A percentile compares a stretch with the other conserved stretches of the same genome.
phyloP scores from a whole-genome alignment of 2,888 invertebrate species.

The Synergus japonicus region DNA sequence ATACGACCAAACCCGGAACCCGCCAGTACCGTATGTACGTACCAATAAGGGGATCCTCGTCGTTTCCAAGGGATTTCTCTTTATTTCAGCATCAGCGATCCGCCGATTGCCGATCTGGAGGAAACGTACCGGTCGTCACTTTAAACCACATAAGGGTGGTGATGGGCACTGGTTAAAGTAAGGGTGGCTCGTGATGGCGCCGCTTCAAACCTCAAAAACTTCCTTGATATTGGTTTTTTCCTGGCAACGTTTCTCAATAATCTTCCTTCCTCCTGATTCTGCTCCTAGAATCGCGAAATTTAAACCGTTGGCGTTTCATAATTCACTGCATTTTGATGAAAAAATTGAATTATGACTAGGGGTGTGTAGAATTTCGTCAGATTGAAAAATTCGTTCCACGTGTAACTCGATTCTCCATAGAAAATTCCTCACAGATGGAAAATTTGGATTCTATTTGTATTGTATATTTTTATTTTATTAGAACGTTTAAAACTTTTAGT shows the following conservation, averaged over 20 bases:
- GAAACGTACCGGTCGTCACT: constrained; percentile 8
- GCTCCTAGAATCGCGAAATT: not conserved
- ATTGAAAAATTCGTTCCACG: too few species aligned
- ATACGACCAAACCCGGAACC: constrained; percentile 40
- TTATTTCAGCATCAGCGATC: constrained; percentile 56
- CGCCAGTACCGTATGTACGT: constrained; percentile 14
- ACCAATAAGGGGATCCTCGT: constrained; percentile 56
- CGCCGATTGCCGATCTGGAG: not conserved
- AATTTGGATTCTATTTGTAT: too few species aligned
- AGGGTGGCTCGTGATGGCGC: not conserved
- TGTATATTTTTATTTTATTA: too few species aligned
- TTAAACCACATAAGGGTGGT: not conserved
- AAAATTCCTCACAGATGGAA: too few species aligned
- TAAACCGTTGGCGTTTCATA: not conserved
- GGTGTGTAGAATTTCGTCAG: too few species aligned
- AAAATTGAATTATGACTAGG: not conserved
- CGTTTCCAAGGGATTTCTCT: constrained; percentile 56
- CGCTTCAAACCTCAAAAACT: not conserved
- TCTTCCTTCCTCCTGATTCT: not conserved
- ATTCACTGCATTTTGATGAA: not conserved
- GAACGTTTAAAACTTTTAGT: too few species aligned
- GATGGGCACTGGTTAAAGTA: not conserved
- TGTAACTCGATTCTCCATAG: too few species aligned
- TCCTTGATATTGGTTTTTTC: not conserved
- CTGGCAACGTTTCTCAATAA: not conserved